phyloP scores from a whole-genome alignment of 2,113 vertebrate species.

The Rattus norvegicus region DNA sequence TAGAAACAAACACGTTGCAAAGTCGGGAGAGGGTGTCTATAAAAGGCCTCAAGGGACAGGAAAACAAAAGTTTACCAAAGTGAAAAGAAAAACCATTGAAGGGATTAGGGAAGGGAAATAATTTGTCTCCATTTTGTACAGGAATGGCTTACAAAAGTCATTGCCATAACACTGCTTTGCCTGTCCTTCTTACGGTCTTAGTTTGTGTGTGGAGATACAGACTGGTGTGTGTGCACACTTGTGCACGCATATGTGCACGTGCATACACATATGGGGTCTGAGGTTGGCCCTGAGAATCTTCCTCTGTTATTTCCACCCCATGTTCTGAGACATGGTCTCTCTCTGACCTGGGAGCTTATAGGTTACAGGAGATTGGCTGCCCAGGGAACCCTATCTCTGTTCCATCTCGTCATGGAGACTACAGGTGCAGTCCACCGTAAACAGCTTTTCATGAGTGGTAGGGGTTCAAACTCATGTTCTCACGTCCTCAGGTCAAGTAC shows the following conservation, averaged over 20 bases:
- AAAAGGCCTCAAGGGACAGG: slow-evolving; percentile 26
- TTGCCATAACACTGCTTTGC: background rate
- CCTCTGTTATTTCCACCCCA: too few species aligned
- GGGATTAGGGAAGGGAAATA: background rate
- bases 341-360: background rate
- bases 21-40: background rate
- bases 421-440: background rate
- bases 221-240: background rate
- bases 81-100: background rate
- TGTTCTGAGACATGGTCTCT: background rate
- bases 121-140: slow-evolving; percentile 31
- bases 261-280: background rate
- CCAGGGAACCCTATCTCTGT: background rate
- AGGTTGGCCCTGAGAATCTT: background rate
- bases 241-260: background rate
- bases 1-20: slow-evolving; percentile 60
- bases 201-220: background rate
- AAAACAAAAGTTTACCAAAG: slow-evolving; percentile 19
- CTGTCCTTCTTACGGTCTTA: background rate
- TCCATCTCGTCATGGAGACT: background rate
- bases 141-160: slow-evolving; percentile 9
- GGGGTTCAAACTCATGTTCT: background rate
- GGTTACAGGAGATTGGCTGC: background rate
- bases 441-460: background rate
- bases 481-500: background rate